Percentiles rank a stretch among this genome's conserved stretches.
These are phyloP conservation scores for Epirrhoe tristata DNA, from an alignment of 2,888 invertebrate species.

Conservation along the genomic window DNA sequence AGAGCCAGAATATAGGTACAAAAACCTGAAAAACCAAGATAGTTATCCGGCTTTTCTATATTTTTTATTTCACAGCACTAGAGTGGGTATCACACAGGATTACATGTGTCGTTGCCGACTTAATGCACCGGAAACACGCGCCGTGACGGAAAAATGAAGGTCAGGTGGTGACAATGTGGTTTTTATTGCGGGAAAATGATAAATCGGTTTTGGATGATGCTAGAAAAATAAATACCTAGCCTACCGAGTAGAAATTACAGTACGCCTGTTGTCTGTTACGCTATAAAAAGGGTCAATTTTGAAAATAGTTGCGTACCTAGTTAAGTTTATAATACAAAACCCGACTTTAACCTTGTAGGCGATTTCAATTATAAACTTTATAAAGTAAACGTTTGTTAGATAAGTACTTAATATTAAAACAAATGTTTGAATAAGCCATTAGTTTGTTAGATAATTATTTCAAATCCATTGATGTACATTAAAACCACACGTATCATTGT, in stretches of 20 bases:
- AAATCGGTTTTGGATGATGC: constrained; percentile 25
- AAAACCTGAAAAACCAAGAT: neutral
- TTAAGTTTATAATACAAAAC: too few species aligned
- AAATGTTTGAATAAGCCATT: too few species aligned
- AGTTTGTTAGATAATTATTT: too few species aligned
- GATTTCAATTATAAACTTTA: too few species aligned
- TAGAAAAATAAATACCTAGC: constrained; percentile 1
- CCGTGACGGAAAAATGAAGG: constrained; percentile 40
- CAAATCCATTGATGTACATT: too few species aligned
- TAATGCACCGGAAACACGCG: constrained; percentile 68
- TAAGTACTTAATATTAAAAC: too few species aligned
- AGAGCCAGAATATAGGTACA: too few species aligned
- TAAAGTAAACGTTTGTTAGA: too few species aligned
- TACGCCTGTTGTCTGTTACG: neutral
- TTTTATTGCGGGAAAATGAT: constrained; percentile 30
- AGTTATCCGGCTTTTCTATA: constrained; percentile 10
- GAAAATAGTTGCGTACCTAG: too few species aligned
- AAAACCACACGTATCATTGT: too few species aligned
- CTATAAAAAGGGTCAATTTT: neutral
- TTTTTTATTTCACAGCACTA: constrained; percentile 29
- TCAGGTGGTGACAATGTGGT: constrained; percentile 39
- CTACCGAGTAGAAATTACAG: neutral
- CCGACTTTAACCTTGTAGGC: too few species aligned
- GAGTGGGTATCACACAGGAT: constrained; percentile 57
- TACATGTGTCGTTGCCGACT: constrained; percentile 75